Evolutionary conservation across 2,888 invertebrate genomes (phyloP).

Genomic region (Drosophila cognata): DNA sequence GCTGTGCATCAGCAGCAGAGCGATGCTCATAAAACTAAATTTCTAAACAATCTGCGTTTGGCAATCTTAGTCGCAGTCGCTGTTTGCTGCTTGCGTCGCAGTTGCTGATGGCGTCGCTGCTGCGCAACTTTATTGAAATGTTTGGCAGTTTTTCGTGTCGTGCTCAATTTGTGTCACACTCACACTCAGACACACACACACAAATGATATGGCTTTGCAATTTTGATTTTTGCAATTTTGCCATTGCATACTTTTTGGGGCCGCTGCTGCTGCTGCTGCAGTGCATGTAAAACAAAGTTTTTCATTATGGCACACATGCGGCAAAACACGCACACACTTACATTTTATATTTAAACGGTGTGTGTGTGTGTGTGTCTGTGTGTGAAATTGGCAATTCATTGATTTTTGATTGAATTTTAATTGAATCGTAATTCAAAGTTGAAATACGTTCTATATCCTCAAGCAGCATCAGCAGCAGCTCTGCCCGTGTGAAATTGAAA

Average conservation of each 20-base stretch:
- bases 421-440: constrained; percentile 69
- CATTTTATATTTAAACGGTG: constrained; percentile 4
- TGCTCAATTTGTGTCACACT: constrained; percentile 76
- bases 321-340: constrained; percentile 20
- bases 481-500: constrained; percentile 39
- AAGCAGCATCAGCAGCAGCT: background rate
- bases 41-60: constrained; percentile 80
- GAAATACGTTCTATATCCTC: constrained; percentile 9
- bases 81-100: constrained; percentile 1
- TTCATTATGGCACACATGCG: constrained; percentile 58
- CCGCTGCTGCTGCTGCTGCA: constrained; percentile 52
- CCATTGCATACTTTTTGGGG: constrained; percentile 73
- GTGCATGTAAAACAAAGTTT: constrained; percentile 73
- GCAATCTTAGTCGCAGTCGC: constrained; percentile 61
- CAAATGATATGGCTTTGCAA: constrained; percentile 61
- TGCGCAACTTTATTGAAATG: constrained; percentile 79
- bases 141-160: constrained; percentile 78
- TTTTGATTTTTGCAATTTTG: constrained; percentile 75
- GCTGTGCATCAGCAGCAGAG: constrained; percentile 43
- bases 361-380: constrained; percentile 16
- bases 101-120: constrained; percentile 51
- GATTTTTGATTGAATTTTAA: constrained; percentile 76
- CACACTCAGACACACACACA: constrained; percentile 25
- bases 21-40: constrained; percentile 74
- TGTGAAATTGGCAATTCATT: constrained; percentile 60